These are phyloP conservation scores for Oligia strigilis DNA, from an alignment of 2,888 invertebrate species.

Conservation along the genomic window DNA sequence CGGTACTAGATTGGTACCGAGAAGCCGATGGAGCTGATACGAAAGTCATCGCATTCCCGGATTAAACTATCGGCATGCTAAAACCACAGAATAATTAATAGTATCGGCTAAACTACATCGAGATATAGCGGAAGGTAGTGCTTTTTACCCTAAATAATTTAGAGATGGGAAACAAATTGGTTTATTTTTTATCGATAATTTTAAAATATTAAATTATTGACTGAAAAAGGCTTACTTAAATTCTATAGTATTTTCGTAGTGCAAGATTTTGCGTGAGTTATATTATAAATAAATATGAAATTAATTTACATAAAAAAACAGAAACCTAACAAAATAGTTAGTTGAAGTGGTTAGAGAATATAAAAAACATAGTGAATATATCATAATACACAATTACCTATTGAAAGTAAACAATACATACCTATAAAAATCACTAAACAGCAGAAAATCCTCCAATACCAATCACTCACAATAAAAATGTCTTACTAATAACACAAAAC, in stretches of 20 bases:
- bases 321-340: background rate
- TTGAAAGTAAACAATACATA: slow-evolving; percentile 23
- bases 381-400: background rate
- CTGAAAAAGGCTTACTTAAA: no score
- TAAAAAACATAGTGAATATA: background rate
- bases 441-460: slow-evolving; percentile 43
- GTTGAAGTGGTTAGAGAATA: background rate
- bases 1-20: slow-evolving; percentile 51
- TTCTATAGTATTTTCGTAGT: background rate
- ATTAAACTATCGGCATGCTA: slow-evolving; percentile 42
- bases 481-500: slow-evolving; percentile 57
- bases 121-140: slow-evolving; percentile 6
- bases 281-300: background rate
- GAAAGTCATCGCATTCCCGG: slow-evolving; percentile 33
- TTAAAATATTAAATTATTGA: background rate
- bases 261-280: background rate
- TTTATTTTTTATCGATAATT: slow-evolving; percentile 10
- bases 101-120: slow-evolving; percentile 17
- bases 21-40: slow-evolving; percentile 50
- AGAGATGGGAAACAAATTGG: background rate
- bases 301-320: background rate
- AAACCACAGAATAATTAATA: slow-evolving; percentile 6
- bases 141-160: slow-evolving; percentile 4
- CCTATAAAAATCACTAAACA: slow-evolving; percentile 12
- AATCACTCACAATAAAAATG: slow-evolving; percentile 43